A percentile compares a stretch with the other conserved stretches of the same genome.
Conservation (phyloP, 2,113 vertebrate genomes). For the Sarotherodon lohbergeri region DNA sequence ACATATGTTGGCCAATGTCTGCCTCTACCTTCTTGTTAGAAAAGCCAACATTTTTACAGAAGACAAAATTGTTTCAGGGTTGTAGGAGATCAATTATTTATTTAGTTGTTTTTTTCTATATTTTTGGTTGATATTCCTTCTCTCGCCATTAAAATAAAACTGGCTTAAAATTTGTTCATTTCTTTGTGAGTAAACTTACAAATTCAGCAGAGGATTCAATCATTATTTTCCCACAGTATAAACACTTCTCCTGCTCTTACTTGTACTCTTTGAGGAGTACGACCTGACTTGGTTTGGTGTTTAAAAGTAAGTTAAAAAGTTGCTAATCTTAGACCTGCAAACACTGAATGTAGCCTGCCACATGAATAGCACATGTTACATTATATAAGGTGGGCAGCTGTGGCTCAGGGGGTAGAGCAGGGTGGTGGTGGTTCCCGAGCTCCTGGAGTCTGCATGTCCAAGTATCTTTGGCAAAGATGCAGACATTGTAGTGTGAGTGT, state of each 20-base stretch:
- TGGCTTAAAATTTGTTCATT: background rate
- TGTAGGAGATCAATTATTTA: background rate
- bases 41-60: background rate
- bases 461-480: too few species aligned
- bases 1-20: background rate
- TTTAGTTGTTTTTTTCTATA: background rate
- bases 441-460: too few species aligned
- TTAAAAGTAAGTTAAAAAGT: too few species aligned
- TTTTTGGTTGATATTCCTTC: background rate
- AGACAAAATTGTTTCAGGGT: background rate
- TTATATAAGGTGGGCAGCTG: too few species aligned
- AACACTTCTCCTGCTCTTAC: background rate
- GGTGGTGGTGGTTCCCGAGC: too few species aligned
- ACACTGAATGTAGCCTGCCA: too few species aligned
- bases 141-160: background rate
- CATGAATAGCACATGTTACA: too few species aligned
- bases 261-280: too few species aligned
- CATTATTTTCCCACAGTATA: background rate
- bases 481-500: too few species aligned
- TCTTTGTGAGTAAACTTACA: background rate
- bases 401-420: too few species aligned
- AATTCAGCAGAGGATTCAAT: background rate
- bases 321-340: too few species aligned
- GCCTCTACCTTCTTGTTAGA: background rate
- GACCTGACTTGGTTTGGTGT: too few species aligned